phyloP scores from a whole-genome alignment of 37 sponge, comb jelly and placozoan species.

The Axinella damicornis region DNA sequence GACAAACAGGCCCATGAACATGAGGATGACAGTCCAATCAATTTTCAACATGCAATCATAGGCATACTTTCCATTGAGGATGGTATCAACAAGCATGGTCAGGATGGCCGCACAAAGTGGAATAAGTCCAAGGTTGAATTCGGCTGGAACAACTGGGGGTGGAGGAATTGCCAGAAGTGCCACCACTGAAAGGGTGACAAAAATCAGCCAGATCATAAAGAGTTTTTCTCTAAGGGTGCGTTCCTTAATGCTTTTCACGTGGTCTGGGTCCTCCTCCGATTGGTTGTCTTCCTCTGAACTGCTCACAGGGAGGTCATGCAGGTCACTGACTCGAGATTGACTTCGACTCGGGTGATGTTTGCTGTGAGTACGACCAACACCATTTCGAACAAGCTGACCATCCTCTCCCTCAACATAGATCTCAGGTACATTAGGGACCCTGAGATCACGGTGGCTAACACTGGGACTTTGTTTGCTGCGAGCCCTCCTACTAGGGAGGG shows the following conservation, averaged over 20 bases:
- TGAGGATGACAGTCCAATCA: conserved; percentile 92
- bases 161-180: conserved; percentile 72
- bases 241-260: conserved; percentile 41
- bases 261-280: conserved; percentile 3
- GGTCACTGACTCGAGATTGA: neutral
- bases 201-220: conserved; percentile 57
- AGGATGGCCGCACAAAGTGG: conserved; percentile 79
- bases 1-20: conserved; percentile 92
- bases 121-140: conserved; percentile 89
- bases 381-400: neutral
- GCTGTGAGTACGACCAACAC: neutral
- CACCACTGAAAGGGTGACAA: conserved; percentile 59
- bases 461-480: conserved; percentile 33
- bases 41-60: conserved; percentile 81
- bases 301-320: neutral
- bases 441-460: neutral
- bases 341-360: conserved; percentile 2
- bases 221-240: conserved; percentile 55
- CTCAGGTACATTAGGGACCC: conserved; percentile 50
- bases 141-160: conserved; percentile 37
- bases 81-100: conserved; percentile 83
- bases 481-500: conserved; percentile 11
- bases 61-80: conserved; percentile 70
- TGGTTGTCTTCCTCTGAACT: neutral
- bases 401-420: conserved; percentile 50